A percentile compares a stretch with the other conserved stretches of the same genome.
phyloP scores from a whole-genome alignment of 2,113 vertebrate species.

The Rhynchopsitta pachyrhyncha region DNA sequence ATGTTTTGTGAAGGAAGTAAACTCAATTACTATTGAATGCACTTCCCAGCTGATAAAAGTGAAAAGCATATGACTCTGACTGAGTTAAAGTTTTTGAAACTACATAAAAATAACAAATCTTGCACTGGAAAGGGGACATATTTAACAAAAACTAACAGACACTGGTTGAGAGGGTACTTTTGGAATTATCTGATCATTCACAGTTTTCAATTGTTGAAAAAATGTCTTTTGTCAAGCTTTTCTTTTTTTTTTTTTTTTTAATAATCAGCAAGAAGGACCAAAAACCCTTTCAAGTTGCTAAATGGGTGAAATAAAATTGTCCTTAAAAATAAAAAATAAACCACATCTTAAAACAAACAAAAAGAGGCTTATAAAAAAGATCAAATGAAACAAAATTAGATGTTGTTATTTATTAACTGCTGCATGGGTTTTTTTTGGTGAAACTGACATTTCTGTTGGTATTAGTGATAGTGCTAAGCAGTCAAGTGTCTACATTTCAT shows the following conservation, averaged over 20 bases:
- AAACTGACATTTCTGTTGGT: not conserved
- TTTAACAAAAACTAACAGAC: not conserved
- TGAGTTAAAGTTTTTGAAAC: not conserved
- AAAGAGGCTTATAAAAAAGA: not conserved
- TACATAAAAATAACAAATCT: not conserved
- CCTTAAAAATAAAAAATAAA: not conserved
- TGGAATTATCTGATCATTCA: not conserved
- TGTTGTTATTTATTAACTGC: not conserved
- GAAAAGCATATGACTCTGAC: not conserved
- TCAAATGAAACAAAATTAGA: not conserved
- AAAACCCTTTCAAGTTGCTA: fast-evolving
- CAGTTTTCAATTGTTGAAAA: not conserved
- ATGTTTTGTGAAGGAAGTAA: not conserved
- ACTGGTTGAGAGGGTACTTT: not conserved
- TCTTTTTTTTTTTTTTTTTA: not conserved
- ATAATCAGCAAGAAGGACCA: not conserved
- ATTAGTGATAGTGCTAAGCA: not conserved
- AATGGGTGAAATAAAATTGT: not conserved
- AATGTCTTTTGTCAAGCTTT: not conserved
- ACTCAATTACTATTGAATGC: not conserved
- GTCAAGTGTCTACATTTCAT: not conserved
- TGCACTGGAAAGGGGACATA: not conserved
- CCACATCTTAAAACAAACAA: not conserved
- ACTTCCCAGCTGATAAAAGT: not conserved
- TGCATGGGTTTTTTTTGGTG: not conserved